Percentiles rank a stretch among this genome's conserved stretches.
These are phyloP conservation scores for Drosophila merina DNA, from an alignment of 2,888 invertebrate genomes.

Conservation along the genomic window DNA sequence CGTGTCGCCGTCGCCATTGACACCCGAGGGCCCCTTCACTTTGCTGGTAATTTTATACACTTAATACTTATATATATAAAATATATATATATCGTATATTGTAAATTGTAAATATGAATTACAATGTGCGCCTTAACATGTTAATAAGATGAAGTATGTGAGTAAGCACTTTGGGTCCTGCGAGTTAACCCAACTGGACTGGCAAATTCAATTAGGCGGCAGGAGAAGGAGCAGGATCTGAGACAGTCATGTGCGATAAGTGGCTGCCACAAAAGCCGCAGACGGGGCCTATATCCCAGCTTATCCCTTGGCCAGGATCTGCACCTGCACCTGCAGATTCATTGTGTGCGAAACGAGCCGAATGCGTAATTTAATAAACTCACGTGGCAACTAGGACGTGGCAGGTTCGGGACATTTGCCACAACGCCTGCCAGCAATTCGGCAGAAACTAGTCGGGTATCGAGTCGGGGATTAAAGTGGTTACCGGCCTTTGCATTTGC, in stretches of 20 bases:
- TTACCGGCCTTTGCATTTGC: conserved; percentile 46
- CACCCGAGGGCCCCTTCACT: conserved; percentile 43
- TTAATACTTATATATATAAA: conserved; percentile 18
- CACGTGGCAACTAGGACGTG: conserved; percentile 31
- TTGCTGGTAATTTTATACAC: conserved; percentile 34
- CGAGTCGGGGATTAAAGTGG: conserved; percentile 34
- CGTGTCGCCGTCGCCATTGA: conserved; percentile 49
- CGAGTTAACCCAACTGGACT: background rate
- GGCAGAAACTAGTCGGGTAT: conserved; percentile 41
- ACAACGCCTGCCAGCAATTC: conserved; percentile 48
- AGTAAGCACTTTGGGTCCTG: conserved; percentile 47
- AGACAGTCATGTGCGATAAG: conserved; percentile 57
- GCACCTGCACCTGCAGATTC: conserved; percentile 52
- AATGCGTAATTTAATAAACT: conserved; percentile 75
- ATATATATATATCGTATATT: background rate
- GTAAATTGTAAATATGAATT: conserved; percentile 56
- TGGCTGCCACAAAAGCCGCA: conserved; percentile 47
- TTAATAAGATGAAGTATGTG: conserved; percentile 67
- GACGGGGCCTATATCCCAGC: conserved; percentile 42
- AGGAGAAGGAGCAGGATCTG: conserved; percentile 31
- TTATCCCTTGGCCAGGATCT: conserved; percentile 55
- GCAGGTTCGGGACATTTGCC: conserved; percentile 43
- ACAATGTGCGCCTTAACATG: conserved; percentile 70
- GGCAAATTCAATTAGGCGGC: conserved; percentile 70
- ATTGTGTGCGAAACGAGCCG: conserved; percentile 69